These are phyloP conservation scores for Vanessa atalanta DNA, from an alignment of 1,140 invertebrate genomes.

Conservation along the genomic window DNA sequence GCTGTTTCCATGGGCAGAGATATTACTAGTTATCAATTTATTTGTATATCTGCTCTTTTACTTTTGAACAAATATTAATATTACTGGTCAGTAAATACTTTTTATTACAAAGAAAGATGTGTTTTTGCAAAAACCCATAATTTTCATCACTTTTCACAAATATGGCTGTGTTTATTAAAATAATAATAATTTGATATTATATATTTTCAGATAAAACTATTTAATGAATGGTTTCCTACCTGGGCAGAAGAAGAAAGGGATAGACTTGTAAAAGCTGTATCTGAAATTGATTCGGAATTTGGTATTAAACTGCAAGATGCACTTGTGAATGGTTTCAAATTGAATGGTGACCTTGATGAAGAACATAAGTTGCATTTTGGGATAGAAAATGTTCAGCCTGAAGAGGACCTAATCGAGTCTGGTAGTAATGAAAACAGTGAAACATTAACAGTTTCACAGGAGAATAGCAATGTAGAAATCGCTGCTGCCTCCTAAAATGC, in stretches of 20 bases:
- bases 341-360: slow-evolving; percentile 59
- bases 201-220: slow-evolving; percentile 86
- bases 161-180: too few species aligned
- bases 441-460: slow-evolving; percentile 42
- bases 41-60: too few species aligned
- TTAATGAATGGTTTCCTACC: slow-evolving; percentile 91
- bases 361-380: slow-evolving; percentile 11
- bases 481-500: slow-evolving; percentile 64
- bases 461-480: slow-evolving; percentile 65
- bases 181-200: background rate
- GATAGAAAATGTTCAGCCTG: slow-evolving; percentile 29
- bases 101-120: too few species aligned
- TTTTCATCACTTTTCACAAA: too few species aligned
- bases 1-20: too few species aligned
- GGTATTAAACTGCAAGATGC: slow-evolving; percentile 85
- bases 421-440: slow-evolving; percentile 37
- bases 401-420: slow-evolving; percentile 30
- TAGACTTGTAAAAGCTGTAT: slow-evolving; percentile 85
- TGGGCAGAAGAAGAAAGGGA: slow-evolving; percentile 90
- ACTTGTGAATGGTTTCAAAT: slow-evolving; percentile 59
- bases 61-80: too few species aligned
- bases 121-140: too few species aligned
- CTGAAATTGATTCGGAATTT: slow-evolving; percentile 86
- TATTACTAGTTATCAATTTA: too few species aligned
- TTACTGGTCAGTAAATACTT: too few species aligned